Evolutionary conservation across 2,113 vertebrate species (phyloP).

Genomic region (Gnathonemus longibarbis): DNA sequence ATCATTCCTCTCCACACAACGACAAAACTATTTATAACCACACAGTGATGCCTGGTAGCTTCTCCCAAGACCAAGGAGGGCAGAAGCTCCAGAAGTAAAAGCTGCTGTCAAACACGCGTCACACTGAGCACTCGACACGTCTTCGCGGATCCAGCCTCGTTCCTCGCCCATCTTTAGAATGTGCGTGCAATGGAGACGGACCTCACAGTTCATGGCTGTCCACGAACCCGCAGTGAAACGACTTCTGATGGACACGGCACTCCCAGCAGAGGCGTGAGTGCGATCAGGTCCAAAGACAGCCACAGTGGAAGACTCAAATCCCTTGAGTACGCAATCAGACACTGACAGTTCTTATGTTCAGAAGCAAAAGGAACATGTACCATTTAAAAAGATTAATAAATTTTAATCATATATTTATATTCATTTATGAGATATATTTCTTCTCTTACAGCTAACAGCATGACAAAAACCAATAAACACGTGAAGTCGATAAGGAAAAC

Average conservation of each 20-base stretch:
- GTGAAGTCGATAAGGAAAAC: slow-evolving; percentile 11
- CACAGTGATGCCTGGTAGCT: not conserved
- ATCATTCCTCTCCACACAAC: not conserved
- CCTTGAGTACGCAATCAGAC: slow-evolving; percentile 29
- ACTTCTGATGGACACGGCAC: not conserved
- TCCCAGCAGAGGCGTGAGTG: not conserved
- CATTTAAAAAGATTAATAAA: slow-evolving; percentile 35
- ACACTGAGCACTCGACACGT: not conserved
- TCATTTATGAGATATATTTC: slow-evolving; percentile 38
- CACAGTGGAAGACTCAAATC: slow-evolving; percentile 14
- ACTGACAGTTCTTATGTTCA: slow-evolving; percentile 11
- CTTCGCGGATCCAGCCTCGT: not conserved
- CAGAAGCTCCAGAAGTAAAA: not conserved
- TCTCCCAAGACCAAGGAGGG: not conserved
- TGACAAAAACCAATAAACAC: slow-evolving; percentile 47
- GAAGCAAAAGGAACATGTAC: slow-evolving; percentile 26
- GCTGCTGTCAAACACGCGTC: not conserved
- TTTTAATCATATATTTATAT: slow-evolving; percentile 32
- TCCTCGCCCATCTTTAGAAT: not conserved
- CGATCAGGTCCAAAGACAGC: not conserved
- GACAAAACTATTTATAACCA: not conserved
- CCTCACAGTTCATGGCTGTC: not conserved
- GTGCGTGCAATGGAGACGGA: not conserved
- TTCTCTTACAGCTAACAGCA: slow-evolving; percentile 40
- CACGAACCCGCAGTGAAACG: not conserved